Evolutionary conservation across 2,113 vertebrate genomes (phyloP).

Genomic region (Microcebus griseorufus): DNA sequence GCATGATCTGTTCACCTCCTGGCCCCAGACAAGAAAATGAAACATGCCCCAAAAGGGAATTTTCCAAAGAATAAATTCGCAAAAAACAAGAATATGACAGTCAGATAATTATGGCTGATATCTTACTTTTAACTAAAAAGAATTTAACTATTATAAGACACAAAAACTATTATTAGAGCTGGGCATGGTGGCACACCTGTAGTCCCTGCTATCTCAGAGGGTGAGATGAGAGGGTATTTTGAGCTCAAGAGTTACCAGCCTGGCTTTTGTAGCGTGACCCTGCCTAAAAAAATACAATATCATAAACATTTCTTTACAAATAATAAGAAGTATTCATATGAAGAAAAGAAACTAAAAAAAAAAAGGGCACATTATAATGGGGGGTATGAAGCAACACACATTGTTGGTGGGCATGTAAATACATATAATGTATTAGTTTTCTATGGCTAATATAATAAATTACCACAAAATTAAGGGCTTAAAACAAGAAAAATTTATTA

Average conservation of each 20-base stretch:
- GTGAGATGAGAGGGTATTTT: no score
- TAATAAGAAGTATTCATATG: neutral
- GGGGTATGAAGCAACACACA: neutral
- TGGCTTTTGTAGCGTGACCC: no score
- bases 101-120: neutral
- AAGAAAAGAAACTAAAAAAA: neutral
- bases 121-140: constrained; percentile 45
- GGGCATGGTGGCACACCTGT: no score
- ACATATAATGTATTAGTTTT: neutral
- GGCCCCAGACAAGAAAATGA: neutral
- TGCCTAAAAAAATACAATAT: neutral
- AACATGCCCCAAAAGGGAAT: neutral
- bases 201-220: no score
- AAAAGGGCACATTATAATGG: neutral
- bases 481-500: neutral
- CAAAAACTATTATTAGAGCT: neutral
- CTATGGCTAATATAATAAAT: neutral
- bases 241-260: no score
- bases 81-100: neutral
- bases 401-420: neutral
- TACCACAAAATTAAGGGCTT: neutral
- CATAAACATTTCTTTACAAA: constrained; percentile 26
- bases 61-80: constrained; percentile 26
- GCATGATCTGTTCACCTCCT: neutral
- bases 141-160: neutral